These are phyloP conservation scores for Tigriopus japonicus DNA, from an alignment of 1,140 invertebrate genomes.

Conservation along the genomic window DNA sequence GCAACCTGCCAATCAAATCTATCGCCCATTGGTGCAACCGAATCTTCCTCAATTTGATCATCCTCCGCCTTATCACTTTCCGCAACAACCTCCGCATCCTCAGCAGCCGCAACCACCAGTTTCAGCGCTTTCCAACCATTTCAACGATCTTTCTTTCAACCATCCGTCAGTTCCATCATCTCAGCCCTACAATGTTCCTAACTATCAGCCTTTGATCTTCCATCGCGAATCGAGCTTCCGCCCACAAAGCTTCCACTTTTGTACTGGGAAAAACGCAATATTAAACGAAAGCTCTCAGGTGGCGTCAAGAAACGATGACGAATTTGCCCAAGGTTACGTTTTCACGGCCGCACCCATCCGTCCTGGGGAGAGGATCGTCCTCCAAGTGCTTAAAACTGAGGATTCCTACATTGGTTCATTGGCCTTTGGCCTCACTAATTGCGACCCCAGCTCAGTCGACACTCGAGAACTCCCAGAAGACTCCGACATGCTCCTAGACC, in stretches of 20 bases:
- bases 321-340: conserved; percentile 85
- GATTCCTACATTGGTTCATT: conserved; percentile 65
- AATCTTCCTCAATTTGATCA: not conserved
- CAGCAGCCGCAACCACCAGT: not conserved
- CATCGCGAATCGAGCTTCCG: not conserved
- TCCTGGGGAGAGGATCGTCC: conserved; percentile 64
- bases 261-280: conserved; percentile 56
- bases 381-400: conserved; percentile 59
- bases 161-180: not conserved
- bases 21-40: not conserved
- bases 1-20: not conserved
- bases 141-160: not conserved
- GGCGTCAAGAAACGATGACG: conserved; percentile 54
- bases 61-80: too few species aligned
- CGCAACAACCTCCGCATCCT: not conserved
- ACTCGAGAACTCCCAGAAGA: conserved; percentile 69
- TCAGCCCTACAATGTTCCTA: not conserved
- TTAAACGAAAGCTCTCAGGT: conserved; percentile 55
- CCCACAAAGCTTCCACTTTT: conserved; percentile 14
- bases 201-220: not conserved
- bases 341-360: conserved; percentile 67
- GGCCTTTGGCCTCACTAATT: conserved; percentile 78
- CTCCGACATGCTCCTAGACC: conserved; percentile 69
- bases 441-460: conserved; percentile 56
- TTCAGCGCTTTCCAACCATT: conserved; percentile 10